phyloP scores from a whole-genome alignment of 2,797 vertebrate species.

The Dicrostonyx torquatus region DNA sequence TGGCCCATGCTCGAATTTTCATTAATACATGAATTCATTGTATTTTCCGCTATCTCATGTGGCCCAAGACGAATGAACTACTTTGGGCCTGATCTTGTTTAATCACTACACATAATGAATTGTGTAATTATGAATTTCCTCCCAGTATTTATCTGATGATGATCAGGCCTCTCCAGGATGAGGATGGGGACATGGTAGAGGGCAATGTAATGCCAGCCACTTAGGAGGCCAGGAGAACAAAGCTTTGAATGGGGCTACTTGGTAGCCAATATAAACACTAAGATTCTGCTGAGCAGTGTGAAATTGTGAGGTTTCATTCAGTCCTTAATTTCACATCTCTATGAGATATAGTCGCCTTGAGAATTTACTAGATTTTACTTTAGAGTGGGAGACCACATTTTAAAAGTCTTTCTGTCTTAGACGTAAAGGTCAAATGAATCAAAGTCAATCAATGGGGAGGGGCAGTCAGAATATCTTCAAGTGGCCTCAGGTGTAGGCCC shows the following conservation, averaged over 20 bases:
- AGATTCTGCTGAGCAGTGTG: not conserved
- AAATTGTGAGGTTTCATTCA: not conserved
- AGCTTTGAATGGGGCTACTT: not conserved
- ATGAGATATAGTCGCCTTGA: not conserved
- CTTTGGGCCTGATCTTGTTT: not conserved
- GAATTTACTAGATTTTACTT: not conserved
- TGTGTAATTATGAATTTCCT: conserved; percentile 47
- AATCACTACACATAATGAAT: conserved; percentile 35
- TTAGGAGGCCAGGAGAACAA: not conserved
- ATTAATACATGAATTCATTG: not conserved
- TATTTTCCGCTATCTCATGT: conserved; percentile 50
- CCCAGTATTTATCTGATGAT: conserved; percentile 3
- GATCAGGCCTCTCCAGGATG: not conserved
- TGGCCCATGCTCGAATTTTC: conserved; percentile 31
- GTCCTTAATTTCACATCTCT: not conserved
- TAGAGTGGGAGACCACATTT: not conserved
- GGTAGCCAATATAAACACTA: not conserved
- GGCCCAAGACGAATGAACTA: not conserved
- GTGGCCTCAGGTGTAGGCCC: too few species aligned
- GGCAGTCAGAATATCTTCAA: not conserved
- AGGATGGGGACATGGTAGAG: not conserved
- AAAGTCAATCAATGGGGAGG: not conserved
- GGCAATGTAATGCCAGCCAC: fast-evolving
- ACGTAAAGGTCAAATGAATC: not conserved
- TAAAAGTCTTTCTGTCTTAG: not conserved